Conservation (phyloP, 2,797 vertebrate genomes). For the Sandelia bainsii region DNA sequence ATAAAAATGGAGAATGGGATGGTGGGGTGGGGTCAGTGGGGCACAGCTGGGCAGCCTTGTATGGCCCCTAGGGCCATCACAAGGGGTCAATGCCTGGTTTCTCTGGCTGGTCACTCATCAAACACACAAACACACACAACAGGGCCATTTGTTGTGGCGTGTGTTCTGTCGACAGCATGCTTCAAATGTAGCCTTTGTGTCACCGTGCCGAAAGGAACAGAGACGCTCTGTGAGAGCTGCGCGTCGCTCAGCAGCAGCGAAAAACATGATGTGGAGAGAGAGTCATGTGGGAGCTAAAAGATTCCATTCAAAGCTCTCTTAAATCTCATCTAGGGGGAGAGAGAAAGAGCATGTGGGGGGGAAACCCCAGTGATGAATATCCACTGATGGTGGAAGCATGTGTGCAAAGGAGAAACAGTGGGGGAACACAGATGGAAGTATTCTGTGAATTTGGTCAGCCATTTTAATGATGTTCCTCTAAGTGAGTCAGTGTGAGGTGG, state of each 20-base stretch:
- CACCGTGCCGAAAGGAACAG: conserved; percentile 80
- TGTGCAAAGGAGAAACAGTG: conserved; percentile 70
- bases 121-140: conserved; percentile 81
- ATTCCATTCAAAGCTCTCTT: conserved; percentile 82
- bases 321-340: conserved; percentile 66
- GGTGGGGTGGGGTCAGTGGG: conserved; percentile 51
- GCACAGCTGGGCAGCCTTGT: conserved; percentile 85
- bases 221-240: conserved; percentile 82
- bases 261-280: conserved; percentile 78
- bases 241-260: conserved; percentile 75
- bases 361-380: conserved; percentile 70
- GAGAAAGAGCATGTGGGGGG: conserved; percentile 38
- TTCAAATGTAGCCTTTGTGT: conserved; percentile 91
- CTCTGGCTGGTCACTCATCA: conserved; percentile 83
- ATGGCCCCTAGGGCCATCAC: conserved; percentile 78
- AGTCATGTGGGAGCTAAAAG: conserved; percentile 82
- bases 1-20: conserved; percentile 61
- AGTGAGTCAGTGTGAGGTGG: conserved; percentile 76
- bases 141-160: conserved; percentile 86
- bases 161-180: conserved; percentile 77
- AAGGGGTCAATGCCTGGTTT: conserved; percentile 82
- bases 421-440: conserved; percentile 80
- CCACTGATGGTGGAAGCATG: conserved; percentile 76
- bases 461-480: conserved; percentile 76
- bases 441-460: conserved; percentile 76